A percentile compares a stretch with the other conserved stretches of the same genome.
phyloP scores from a whole-genome alignment of 2,797 vertebrate genomes.

The Sorex maritimensis region DNA sequence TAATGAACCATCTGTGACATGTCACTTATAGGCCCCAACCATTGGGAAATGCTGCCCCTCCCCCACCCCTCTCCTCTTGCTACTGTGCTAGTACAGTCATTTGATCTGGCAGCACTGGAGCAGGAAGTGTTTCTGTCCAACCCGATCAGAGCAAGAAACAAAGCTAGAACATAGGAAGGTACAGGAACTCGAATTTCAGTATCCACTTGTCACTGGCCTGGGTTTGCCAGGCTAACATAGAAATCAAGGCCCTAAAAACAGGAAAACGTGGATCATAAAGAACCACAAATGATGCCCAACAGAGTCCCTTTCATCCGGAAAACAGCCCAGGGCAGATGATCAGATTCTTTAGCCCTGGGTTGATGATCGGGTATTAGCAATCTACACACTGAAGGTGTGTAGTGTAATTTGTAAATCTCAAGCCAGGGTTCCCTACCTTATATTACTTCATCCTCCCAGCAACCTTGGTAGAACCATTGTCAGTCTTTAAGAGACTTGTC shows the following conservation, averaged over 20 bases:
- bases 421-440: background rate
- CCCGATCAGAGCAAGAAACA: slow-evolving; percentile 8
- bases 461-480: background rate
- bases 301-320: background rate
- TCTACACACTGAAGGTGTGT: accelerated
- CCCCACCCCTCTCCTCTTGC: background rate
- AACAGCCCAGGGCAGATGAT: background rate
- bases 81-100: background rate
- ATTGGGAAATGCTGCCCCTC: background rate
- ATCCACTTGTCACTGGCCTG: slow-evolving; percentile 29
- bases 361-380: background rate
- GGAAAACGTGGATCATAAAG: background rate
- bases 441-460: background rate
- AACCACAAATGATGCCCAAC: background rate
- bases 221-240: slow-evolving; percentile 7
- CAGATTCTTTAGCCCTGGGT: background rate
- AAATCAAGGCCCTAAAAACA: background rate
- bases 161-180: background rate
- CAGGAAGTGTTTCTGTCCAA: background rate
- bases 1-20: background rate
- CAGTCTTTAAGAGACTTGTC: background rate
- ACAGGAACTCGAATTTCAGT: background rate
- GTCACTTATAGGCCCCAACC: slow-evolving; percentile 18
- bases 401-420: background rate
- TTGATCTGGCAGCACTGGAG: background rate